phyloP scores from a whole-genome alignment of 1,140 invertebrate genomes.

The Tigriopus japonicus region DNA sequence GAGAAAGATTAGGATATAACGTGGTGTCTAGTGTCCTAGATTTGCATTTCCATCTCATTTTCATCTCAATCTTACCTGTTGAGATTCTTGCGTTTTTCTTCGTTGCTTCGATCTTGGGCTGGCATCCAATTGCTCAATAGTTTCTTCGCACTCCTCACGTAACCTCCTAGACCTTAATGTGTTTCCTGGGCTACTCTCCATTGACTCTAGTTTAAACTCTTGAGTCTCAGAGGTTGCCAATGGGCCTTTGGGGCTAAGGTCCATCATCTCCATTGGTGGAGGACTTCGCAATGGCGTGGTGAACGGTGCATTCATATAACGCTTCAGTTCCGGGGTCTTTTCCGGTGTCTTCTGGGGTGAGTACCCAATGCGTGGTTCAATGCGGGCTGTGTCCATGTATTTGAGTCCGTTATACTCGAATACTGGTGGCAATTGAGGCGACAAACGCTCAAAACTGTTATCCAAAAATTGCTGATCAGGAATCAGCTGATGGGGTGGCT shows the following conservation, averaged over 20 bases:
- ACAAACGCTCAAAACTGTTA: background rate
- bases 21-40: background rate
- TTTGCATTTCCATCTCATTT: too few species aligned
- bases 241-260: background rate
- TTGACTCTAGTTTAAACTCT: background rate
- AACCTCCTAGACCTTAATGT: background rate
- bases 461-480: background rate
- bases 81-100: background rate
- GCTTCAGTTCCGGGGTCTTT: background rate
- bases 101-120: background rate
- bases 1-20: background rate
- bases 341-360: constrained; percentile 8
- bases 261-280: background rate
- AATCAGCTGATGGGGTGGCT: background rate
- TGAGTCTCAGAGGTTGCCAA: background rate
- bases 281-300: background rate
- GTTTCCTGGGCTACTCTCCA: constrained; percentile 4
- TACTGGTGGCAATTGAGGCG: constrained; percentile 1
- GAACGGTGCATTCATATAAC: constrained; percentile 1
- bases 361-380: constrained; percentile 9
- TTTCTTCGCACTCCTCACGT: background rate
- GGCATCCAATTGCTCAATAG: background rate
- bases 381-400: constrained; percentile 12
- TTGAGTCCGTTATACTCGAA: constrained; percentile 9
- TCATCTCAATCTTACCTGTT: too few species aligned